phyloP scores from a whole-genome alignment of 30 jellyfish, hydroid and myxozoan species.

The Rhopilema esculentum region DNA sequence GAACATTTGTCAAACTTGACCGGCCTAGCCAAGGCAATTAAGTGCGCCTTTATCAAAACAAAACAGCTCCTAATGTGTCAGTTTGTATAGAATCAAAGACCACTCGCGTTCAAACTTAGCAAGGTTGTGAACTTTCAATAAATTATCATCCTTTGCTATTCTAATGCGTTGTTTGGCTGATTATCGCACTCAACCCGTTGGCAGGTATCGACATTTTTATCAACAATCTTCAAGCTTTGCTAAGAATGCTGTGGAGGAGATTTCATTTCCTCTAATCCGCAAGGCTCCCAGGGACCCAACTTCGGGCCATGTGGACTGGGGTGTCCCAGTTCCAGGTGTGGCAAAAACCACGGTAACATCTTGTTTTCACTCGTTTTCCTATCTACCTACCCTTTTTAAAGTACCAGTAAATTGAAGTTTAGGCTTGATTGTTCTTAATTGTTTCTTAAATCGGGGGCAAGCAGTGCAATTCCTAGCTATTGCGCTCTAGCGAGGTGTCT shows the following conservation, averaged over 20 bases:
- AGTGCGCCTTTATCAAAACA: neutral
- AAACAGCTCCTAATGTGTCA: slow-evolving; percentile 26
- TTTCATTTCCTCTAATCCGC: neutral
- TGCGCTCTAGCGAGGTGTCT: too few relatives aligned
- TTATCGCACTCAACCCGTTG: neutral
- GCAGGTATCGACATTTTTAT: neutral
- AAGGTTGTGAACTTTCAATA: slow-evolving; percentile 2
- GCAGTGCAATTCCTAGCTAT: too few relatives aligned
- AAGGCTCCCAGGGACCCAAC: neutral
- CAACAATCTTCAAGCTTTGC: neutral
- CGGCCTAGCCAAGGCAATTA: neutral
- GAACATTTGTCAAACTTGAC: neutral
- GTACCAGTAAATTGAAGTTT: too few relatives aligned
- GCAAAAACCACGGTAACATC: too few relatives aligned
- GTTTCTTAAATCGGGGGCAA: too few relatives aligned
- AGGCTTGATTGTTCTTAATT: too few relatives aligned
- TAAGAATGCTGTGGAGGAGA: neutral
- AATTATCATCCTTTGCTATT: neutral
- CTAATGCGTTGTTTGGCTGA: neutral
- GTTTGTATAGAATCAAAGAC: slow-evolving; percentile 1
- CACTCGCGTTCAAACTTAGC: slow-evolving; percentile 17
- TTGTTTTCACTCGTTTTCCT: too few relatives aligned
- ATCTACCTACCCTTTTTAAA: too few relatives aligned
- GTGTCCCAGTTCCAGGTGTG: too few relatives aligned
- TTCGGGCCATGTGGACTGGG: neutral